phyloP scores from a whole-genome alignment of 2,888 invertebrate species.

The Aspidiotus rigidus region DNA sequence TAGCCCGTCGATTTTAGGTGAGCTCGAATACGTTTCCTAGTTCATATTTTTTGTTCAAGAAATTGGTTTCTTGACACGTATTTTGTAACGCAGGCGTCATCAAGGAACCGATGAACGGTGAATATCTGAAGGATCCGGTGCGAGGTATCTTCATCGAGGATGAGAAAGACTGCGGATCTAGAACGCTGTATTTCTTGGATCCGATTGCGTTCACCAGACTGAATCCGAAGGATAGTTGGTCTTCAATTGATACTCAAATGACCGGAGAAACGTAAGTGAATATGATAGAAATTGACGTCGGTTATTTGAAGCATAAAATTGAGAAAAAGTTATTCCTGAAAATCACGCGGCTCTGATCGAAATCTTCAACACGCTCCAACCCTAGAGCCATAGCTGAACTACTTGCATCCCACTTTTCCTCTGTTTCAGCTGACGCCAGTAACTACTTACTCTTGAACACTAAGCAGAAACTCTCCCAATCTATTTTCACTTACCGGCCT shows the following conservation, averaged over 20 bases:
- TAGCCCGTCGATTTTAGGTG: conserved; percentile 15
- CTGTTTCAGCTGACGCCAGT: too few relatives aligned
- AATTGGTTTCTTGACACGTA: too few relatives aligned
- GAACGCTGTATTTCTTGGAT: conserved; percentile 16
- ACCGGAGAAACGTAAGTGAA: conserved; percentile 16
- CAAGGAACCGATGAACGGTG: conserved; percentile 14
- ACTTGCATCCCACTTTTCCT: too few relatives aligned
- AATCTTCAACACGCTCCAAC: too few relatives aligned
- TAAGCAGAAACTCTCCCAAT: too few relatives aligned
- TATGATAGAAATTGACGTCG: neutral
- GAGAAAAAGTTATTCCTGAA: neutral
- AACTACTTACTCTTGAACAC: too few relatives aligned
- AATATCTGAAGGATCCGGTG: conserved; percentile 12
- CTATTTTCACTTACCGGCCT: too few relatives aligned
- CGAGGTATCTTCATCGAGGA: conserved; percentile 18
- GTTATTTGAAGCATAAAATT: neutral
- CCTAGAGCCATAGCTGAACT: too few relatives aligned
- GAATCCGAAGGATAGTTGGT: conserved; percentile 25
- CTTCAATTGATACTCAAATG: conserved; percentile 23
- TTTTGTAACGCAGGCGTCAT: conserved; percentile 6
- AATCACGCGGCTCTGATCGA: too few relatives aligned
- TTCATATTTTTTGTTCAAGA: too few relatives aligned
- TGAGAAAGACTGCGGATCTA: conserved; percentile 2
- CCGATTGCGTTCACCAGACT: conserved; percentile 13
- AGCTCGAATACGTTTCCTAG: neutral